Percentiles rank a stretch among this genome's conserved stretches.
phyloP scores from a whole-genome alignment of 2,797 vertebrate species.

The Xyrichtys novacula region DNA sequence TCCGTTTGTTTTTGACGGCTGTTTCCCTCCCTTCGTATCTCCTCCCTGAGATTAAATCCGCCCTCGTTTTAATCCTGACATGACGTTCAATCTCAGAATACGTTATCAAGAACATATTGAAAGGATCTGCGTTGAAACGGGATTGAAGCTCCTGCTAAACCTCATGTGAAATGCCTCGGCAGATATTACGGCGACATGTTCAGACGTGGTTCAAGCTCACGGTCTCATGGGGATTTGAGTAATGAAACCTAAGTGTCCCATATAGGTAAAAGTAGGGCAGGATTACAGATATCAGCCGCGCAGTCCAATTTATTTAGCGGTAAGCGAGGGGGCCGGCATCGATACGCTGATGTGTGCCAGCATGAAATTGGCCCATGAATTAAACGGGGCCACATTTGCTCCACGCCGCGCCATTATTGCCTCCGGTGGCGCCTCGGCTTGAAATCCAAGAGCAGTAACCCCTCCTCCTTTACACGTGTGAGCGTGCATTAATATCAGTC shows the following conservation, averaged over 20 bases:
- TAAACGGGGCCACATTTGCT: slow-evolving; percentile 53
- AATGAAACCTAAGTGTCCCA: slow-evolving; percentile 47
- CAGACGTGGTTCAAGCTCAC: slow-evolving; percentile 16
- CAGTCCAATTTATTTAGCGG: slow-evolving; percentile 59
- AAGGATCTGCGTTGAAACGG: slow-evolving; percentile 13
- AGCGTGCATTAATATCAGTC: slow-evolving; percentile 57
- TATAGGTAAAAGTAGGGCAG: slow-evolving; percentile 49
- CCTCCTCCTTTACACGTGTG: slow-evolving; percentile 38
- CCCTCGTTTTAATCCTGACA: slow-evolving; percentile 29
- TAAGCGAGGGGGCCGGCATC: slow-evolving; percentile 34
- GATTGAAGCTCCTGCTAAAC: slow-evolving; percentile 21
- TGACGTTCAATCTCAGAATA: slow-evolving; percentile 17
- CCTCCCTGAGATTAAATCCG: slow-evolving; percentile 28
- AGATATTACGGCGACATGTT: slow-evolving; percentile 42
- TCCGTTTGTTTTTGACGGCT: slow-evolving; percentile 1
- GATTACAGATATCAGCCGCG: slow-evolving; percentile 41
- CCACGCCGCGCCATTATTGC: slow-evolving; percentile 29
- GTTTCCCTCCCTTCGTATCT: slow-evolving; percentile 5
- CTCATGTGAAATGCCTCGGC: slow-evolving; percentile 21
- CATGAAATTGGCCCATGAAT: slow-evolving; percentile 75
- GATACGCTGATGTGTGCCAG: slow-evolving; percentile 49
- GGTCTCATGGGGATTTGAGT: slow-evolving; percentile 34
- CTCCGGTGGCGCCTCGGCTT: slow-evolving; percentile 60
- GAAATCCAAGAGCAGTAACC: slow-evolving; percentile 53
- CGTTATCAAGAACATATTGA: not conserved